phyloP scores from a whole-genome alignment of 2,888 invertebrate species.

The Cephus rjabovi region DNA sequence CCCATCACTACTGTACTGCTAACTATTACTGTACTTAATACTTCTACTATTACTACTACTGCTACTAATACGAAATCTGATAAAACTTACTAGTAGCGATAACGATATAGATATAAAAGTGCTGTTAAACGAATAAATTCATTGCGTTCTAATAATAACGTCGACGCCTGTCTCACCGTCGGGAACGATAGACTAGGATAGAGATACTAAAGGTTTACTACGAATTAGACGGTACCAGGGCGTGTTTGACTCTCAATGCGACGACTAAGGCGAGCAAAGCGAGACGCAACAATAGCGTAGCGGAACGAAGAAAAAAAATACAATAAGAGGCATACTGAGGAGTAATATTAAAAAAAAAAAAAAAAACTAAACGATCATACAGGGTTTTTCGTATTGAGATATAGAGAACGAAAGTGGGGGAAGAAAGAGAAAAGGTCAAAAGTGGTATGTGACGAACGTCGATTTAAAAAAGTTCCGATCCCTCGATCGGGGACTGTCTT shows the following conservation, averaged over 20 bases:
- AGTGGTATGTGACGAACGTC: constrained; percentile 14
- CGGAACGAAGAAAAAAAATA: constrained; percentile 1
- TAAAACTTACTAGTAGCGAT: not conserved
- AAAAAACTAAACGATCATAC: too few relatives aligned
- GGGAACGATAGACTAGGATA: not conserved
- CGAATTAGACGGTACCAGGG: too few relatives aligned
- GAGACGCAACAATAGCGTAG: constrained; percentile 8
- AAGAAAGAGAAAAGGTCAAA: not conserved
- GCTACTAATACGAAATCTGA: not conserved
- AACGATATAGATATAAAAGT: not conserved
- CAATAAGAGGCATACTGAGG: not conserved
- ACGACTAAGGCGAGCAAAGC: too few relatives aligned
- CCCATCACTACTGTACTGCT: constrained; percentile 17
- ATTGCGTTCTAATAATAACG: not conserved
- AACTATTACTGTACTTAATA: not conserved
- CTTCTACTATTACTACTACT: not conserved
- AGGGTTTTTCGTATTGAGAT: constrained; percentile 22
- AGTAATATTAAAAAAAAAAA: not conserved
- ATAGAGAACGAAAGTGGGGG: constrained; percentile 5
- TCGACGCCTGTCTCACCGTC: not conserved
- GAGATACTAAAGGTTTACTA: too few relatives aligned
- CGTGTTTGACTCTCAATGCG: too few relatives aligned
- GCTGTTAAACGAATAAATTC: not conserved
- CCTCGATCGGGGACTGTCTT: constrained; percentile 7
- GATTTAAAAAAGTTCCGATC: constrained; percentile 3